phyloP scores from a whole-genome alignment of 64 coral and sea anemone species.

The Platygyra sinensis region DNA sequence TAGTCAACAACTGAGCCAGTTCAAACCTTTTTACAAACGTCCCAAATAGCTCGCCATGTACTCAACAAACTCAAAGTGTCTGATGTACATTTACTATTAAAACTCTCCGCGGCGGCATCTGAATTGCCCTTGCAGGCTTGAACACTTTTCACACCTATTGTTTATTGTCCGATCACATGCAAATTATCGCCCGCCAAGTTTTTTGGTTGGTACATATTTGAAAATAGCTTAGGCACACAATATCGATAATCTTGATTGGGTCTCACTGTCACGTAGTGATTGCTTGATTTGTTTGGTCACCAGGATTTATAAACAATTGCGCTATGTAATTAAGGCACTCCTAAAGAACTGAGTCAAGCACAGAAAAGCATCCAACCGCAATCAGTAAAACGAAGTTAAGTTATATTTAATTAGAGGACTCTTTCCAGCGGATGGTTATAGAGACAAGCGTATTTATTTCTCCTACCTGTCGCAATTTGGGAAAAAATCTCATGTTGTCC shows the following conservation, averaged over 20 bases:
- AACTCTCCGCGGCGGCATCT: background rate
- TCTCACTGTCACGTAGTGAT: background rate
- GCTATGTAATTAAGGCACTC: background rate
- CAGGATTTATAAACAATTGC: slow-evolving; percentile 36
- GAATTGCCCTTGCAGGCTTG: background rate
- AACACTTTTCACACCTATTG: background rate
- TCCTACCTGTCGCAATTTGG: too few species aligned
- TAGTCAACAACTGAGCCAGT: background rate
- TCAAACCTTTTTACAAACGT: background rate
- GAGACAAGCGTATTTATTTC: too few species aligned
- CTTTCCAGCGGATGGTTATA: background rate
- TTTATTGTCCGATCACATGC: background rate
- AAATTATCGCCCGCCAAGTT: background rate
- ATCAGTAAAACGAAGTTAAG: background rate
- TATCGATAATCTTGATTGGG: slow-evolving; percentile 5
- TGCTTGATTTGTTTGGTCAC: slow-evolving; percentile 5
- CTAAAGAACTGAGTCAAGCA: background rate
- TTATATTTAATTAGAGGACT: background rate
- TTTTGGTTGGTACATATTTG: background rate
- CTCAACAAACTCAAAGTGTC: background rate
- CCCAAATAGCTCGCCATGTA: background rate
- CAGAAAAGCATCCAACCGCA: background rate
- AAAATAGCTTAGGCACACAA: slow-evolving; percentile 26
- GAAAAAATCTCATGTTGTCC: too few species aligned
- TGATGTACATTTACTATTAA: too few species aligned